Base-by-base conservation (phyloP, 2,113 vertebrate species). In the Copsychus sechellarum region DNA sequence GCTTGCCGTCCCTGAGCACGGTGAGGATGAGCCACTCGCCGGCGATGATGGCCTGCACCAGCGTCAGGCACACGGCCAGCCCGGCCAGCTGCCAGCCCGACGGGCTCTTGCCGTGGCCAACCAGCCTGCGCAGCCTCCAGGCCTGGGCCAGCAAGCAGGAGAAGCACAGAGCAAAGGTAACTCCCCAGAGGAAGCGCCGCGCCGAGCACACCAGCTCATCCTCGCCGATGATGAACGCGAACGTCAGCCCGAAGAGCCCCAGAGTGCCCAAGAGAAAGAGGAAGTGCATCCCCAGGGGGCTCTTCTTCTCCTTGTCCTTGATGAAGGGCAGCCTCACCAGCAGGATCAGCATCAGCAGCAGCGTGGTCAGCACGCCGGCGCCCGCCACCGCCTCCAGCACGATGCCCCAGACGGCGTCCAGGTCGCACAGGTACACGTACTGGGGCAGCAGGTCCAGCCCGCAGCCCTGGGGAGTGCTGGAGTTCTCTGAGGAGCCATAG, bases 331-430 rank as follows among this genome's bases (percentile, higher is more conserved):
- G 95, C 91, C 99, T 98, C 89, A 98, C 99, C 81, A 99, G 98
- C 90, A 99, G 81, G 76, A 99, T 98, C 23, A 99, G 96, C 92
- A 97, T 98, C 48, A 99, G 97, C 62, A 99, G 91, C 12, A 99
- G 43, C 0, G 98, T 98, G n/a, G 98, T 98, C 95, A 99, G 97
- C 67, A 97, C 98, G 0, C 99, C 99, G 0, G 98, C 98, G 5
- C 98, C 98, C 0, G 99, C 99, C 24, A 98, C 98, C 0, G 98
- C 98, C 96, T 99, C 99, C 40, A 99, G 96, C 3, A 98, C 99
- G 54, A 99, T 99, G 4, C 99, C 99, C 99, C 99, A 99, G 38
- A 99, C 97, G 73, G 98, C 98, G 96, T 99, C 99, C 98, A 99
- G 98, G 97, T 99, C 99, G 12, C 99, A 99, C 80, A 99, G 98